phyloP scores from a whole-genome alignment of 2,113 vertebrate genomes.

The Danionella cerebrum region DNA sequence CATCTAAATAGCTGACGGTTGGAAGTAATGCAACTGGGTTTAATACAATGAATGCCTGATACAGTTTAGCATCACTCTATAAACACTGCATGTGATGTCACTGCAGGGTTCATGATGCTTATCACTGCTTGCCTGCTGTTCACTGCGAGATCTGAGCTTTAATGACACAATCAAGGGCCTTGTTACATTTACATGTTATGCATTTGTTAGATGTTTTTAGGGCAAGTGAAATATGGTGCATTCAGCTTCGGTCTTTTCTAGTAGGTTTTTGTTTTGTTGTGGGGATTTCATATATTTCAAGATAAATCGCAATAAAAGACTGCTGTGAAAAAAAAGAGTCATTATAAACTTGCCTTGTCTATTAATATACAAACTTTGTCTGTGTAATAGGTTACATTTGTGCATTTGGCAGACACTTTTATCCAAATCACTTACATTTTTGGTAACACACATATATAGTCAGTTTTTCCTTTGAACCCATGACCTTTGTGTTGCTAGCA shows the following conservation, averaged over 20 bases:
- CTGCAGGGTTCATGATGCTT: conserved; percentile 19
- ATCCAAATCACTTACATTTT: too few relatives aligned
- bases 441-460: too few relatives aligned
- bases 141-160: neutral
- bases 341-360: too few relatives aligned
- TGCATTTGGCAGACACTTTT: too few relatives aligned
- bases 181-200: neutral
- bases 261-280: neutral
- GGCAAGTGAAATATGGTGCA: neutral
- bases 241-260: neutral
- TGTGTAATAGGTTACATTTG: too few relatives aligned
- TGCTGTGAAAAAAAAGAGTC: neutral
- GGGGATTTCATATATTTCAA: neutral
- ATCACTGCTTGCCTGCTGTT: conserved; percentile 13
- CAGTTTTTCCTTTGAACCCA: too few relatives aligned
- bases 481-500: too few relatives aligned
- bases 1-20: neutral
- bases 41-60: neutral
- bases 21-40: neutral
- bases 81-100: conserved; percentile 15
- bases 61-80: neutral
- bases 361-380: too few relatives aligned
- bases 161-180: neutral
- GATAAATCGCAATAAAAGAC: neutral
- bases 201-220: neutral